phyloP scores from a whole-genome alignment of 2,797 vertebrate genomes.

The Emys orbicularis region DNA sequence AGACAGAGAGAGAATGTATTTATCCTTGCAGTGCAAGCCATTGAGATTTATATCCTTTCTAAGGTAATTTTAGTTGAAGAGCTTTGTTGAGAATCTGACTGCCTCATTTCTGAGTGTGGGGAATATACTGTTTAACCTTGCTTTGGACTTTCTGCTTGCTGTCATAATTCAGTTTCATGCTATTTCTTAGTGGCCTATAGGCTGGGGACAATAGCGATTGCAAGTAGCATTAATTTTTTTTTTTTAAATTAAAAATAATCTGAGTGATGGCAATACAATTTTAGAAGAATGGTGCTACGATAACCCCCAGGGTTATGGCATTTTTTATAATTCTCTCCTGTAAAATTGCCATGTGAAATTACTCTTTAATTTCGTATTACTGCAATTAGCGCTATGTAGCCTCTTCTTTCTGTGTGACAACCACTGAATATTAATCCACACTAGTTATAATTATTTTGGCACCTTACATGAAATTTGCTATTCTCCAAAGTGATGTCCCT shows the following conservation, averaged over 20 bases:
- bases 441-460: not conserved
- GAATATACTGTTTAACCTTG: not conserved
- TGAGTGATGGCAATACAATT: not conserved
- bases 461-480: not conserved
- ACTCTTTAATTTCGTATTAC: not conserved
- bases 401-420: not conserved
- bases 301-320: not conserved
- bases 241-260: not conserved
- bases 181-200: not conserved
- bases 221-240: not conserved
- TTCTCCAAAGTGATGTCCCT: not conserved
- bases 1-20: not conserved
- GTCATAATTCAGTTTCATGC: not conserved
- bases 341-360: not conserved
- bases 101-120: not conserved
- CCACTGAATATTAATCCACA: not conserved
- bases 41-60: not conserved
- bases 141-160: not conserved
- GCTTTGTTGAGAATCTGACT: not conserved
- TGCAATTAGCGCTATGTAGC: not conserved
- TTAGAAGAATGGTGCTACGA: not conserved
- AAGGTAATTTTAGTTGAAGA: not conserved
- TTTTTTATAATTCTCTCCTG: not conserved
- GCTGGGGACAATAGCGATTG: not conserved
- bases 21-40: not conserved